These are phyloP conservation scores for Cyanoramphus novaezelandiae DNA, from an alignment of 2,113 vertebrate genomes.

Conservation along the genomic window DNA sequence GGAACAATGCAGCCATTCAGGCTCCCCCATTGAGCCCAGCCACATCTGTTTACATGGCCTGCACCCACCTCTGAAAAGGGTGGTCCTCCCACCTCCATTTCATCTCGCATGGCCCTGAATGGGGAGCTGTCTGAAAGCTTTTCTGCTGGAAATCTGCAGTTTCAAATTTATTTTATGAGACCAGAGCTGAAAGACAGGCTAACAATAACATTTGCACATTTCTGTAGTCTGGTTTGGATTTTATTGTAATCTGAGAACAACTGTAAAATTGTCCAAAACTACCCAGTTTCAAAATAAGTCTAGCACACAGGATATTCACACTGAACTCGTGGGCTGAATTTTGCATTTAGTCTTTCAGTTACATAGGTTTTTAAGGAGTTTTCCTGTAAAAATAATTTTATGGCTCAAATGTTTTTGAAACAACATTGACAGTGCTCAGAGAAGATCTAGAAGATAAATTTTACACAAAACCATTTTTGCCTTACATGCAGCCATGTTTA, in stretches of 20 bases:
- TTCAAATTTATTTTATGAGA: conserved; percentile 60
- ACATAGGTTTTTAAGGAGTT: background rate
- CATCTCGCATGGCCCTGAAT: conserved; percentile 12
- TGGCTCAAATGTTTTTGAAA: background rate
- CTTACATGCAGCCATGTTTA: background rate
- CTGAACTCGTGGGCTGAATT: background rate
- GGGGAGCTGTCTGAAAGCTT: conserved; percentile 10
- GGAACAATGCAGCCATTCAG: conserved; percentile 77
- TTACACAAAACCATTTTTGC: background rate
- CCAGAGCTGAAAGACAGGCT: conserved; percentile 49
- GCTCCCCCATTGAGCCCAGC: conserved; percentile 49
- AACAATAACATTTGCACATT: conserved; percentile 44
- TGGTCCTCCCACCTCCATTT: conserved; percentile 61
- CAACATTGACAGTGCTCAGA: background rate
- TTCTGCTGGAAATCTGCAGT: conserved; percentile 18
- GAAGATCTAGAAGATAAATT: background rate
- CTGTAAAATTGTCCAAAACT: conserved; percentile 19
- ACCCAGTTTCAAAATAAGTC: conserved; percentile 22
- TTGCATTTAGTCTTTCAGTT: background rate
- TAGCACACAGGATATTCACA: background rate
- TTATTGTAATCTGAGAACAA: conserved; percentile 46
- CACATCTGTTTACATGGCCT: conserved; percentile 81
- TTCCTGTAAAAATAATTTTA: background rate
- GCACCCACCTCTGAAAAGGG: conserved; percentile 57
- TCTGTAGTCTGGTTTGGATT: conserved; percentile 44